Evolutionary conservation across 2,888 invertebrate species (phyloP).

Genomic region (Oxyscelio sp.): DNA sequence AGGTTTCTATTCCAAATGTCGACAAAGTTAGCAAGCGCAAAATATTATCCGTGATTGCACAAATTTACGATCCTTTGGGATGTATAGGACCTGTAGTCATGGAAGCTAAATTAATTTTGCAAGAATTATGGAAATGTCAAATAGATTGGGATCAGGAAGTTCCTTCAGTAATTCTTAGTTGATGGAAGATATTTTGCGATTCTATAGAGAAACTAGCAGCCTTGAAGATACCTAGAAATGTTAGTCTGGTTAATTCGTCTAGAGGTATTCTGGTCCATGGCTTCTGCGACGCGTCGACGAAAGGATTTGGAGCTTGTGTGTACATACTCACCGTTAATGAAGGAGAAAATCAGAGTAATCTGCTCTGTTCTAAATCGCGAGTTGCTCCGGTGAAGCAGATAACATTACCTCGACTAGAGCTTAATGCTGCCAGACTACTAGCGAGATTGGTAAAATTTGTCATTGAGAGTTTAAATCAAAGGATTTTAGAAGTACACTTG

Average conservation of each 20-base stretch:
- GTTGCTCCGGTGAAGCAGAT: neutral
- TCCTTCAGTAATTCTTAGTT: neutral
- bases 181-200: neutral
- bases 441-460: neutral
- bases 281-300: conserved; percentile 12
- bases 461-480: neutral
- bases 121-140: conserved; percentile 22
- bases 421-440: conserved; percentile 2
- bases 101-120: too few relatives aligned
- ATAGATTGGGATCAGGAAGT: conserved; percentile 2
- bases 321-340: conserved; percentile 1
- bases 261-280: neutral
- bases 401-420: conserved; percentile 4
- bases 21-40: neutral
- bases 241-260: conserved; percentile 1
- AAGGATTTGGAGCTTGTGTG: conserved; percentile 16
- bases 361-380: neutral
- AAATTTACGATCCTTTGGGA: conserved; percentile 7
- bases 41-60: neutral
- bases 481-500: neutral
- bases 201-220: neutral
- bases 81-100: conserved; percentile 5
- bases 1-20: too few relatives aligned
- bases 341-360: too few relatives aligned
- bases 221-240: conserved; percentile 1